Conservation (phyloP, 2,888 invertebrate genomes). For the Coecobrya sp. region DNA sequence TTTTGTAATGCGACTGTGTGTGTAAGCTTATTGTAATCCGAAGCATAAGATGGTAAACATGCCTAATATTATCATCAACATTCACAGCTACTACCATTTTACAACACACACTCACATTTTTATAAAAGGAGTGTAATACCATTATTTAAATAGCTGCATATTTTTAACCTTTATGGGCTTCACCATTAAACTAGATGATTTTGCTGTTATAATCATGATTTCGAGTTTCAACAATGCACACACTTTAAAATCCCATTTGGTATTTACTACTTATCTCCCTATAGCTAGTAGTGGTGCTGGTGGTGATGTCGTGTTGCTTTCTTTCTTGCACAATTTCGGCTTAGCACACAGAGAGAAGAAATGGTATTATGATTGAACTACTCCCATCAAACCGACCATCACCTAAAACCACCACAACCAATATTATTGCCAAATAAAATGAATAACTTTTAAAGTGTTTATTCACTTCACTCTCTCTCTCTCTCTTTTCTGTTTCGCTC, state of each 20-base stretch:
- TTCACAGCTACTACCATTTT: neutral
- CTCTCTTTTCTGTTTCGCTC: slow-evolving; percentile 44
- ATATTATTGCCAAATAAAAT: slow-evolving; percentile 58
- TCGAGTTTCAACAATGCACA: neutral
- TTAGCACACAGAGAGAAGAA: neutral
- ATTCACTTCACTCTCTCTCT: neutral
- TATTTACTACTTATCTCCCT: neutral
- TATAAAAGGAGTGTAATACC: neutral
- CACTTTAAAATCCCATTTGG: slow-evolving; percentile 15
- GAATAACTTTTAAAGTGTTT: slow-evolving; percentile 49
- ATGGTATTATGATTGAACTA: neutral
- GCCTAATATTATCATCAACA: neutral
- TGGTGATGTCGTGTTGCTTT: neutral
- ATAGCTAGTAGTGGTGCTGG: neutral
- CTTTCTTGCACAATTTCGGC: neutral
- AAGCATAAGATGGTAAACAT: neutral
- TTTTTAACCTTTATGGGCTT: neutral
- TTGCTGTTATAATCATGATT: neutral
- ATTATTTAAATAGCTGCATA: neutral
- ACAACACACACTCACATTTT: neutral
- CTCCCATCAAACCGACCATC: slow-evolving; percentile 21
- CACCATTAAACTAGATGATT: neutral
- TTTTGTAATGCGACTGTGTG: neutral
- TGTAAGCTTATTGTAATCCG: neutral
- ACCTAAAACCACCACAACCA: slow-evolving; percentile 10